Evolutionary conservation across 1,140 invertebrate genomes (phyloP).

Genomic region (Cotesia chilonis): DNA sequence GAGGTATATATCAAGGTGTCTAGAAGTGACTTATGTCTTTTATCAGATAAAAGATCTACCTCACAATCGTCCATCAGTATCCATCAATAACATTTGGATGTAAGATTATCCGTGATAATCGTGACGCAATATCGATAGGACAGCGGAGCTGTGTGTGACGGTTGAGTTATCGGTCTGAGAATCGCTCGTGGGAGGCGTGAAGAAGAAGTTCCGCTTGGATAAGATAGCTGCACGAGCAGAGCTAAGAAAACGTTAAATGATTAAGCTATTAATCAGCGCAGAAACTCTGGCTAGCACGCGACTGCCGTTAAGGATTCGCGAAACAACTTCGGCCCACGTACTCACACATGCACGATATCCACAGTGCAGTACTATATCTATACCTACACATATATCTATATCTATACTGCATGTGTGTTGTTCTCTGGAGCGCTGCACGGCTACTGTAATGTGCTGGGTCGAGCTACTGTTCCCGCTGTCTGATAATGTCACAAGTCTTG

Average conservation of each 20-base stretch:
- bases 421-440: neutral
- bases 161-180: conserved; percentile 32
- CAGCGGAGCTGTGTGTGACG: conserved; percentile 35
- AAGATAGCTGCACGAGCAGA: conserved; percentile 24
- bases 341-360: neutral
- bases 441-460: neutral
- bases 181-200: conserved; percentile 40
- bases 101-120: conserved; percentile 22
- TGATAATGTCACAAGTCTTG: conserved; percentile 5
- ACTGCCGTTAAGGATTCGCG: conserved; percentile 35
- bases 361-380: neutral
- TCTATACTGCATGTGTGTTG: neutral
- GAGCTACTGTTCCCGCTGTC: neutral
- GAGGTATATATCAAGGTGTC: conserved; percentile 1
- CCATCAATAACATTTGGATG: conserved; percentile 22
- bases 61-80: neutral
- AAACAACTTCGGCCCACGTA: conserved; percentile 20
- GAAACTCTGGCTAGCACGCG: conserved; percentile 43
- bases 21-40: neutral
- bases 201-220: conserved; percentile 24
- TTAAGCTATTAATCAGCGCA: conserved; percentile 49
- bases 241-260: conserved; percentile 42
- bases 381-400: neutral
- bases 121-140: conserved; percentile 39
- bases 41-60: neutral